A percentile compares a stretch with the other conserved stretches of the same genome.
These are phyloP conservation scores for Leptura quadrifasciata DNA, from an alignment of 2,888 invertebrate species.

Conservation along the genomic window DNA sequence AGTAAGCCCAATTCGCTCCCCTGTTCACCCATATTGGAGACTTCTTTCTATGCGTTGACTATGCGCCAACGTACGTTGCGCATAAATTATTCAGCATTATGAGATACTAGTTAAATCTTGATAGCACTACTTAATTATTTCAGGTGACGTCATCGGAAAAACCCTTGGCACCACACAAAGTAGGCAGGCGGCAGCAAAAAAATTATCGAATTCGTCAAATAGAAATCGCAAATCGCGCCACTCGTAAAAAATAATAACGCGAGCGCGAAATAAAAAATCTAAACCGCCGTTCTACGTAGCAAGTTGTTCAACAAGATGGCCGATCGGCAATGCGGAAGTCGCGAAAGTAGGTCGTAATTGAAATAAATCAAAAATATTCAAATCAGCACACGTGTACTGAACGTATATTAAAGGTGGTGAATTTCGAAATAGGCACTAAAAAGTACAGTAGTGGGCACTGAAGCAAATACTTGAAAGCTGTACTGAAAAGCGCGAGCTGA, in stretches of 20 bases:
- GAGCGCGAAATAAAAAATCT: constrained; percentile 34
- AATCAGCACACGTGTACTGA: constrained; percentile 1
- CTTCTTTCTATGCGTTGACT: constrained; percentile 34
- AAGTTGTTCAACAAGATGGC: constrained; percentile 70
- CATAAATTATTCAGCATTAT: neutral
- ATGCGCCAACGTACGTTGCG: constrained; percentile 4
- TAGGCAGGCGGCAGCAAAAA: constrained; percentile 32
- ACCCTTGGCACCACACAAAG: constrained; percentile 37
- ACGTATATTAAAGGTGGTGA: neutral
- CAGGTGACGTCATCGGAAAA: constrained; percentile 53
- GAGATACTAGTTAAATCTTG: constrained; percentile 39
- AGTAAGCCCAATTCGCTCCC: constrained; percentile 69
- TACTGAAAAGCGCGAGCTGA: neutral
- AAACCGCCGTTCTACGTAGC: constrained; percentile 38
- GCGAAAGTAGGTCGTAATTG: constrained; percentile 73
- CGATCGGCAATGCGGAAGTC: constrained; percentile 74
- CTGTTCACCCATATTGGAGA: constrained; percentile 66
- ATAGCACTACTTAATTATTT: constrained; percentile 29
- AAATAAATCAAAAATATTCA: constrained; percentile 38
- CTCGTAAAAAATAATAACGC: neutral
- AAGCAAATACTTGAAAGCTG: constrained; percentile 25
- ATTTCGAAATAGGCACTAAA: constrained; percentile 11
- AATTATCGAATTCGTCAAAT: constrained; percentile 2
- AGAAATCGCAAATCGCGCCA: neutral
- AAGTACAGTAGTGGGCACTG: constrained; percentile 11